A percentile compares a stretch with the other conserved stretches of the same genome.
These are phyloP conservation scores for Ptychochromis oligacanthus DNA, from an alignment of 2,113 vertebrate genomes.

Conservation along the genomic window DNA sequence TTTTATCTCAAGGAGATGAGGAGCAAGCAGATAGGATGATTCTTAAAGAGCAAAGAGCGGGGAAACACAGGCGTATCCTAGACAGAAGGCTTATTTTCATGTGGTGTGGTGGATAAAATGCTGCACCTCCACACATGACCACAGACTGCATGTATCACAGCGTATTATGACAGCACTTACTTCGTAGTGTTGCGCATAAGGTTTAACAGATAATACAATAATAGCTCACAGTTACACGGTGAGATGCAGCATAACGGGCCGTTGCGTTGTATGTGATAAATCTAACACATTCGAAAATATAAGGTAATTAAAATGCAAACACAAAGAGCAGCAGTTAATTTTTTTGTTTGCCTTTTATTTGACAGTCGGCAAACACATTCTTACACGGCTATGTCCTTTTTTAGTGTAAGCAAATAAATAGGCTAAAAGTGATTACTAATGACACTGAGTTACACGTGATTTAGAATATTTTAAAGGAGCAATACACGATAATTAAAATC, in stretches of 20 bases:
- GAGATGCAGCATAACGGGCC: not conserved
- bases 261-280: not conserved
- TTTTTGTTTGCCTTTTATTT: not conserved
- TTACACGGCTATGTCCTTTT: too few relatives aligned
- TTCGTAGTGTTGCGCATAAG: not conserved
- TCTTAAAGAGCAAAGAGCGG: not conserved
- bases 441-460: too few relatives aligned
- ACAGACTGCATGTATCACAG: not conserved
- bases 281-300: not conserved
- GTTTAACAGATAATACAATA: not conserved
- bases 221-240: not conserved
- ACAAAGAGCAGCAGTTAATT: not conserved
- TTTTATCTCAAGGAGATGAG: not conserved
- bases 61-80: not conserved
- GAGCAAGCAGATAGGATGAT: not conserved
- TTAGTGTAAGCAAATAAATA: too few relatives aligned
- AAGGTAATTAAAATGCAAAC: not conserved
- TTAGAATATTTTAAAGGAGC: too few relatives aligned
- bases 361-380: too few relatives aligned
- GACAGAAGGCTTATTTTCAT: too few relatives aligned
- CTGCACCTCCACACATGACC: not conserved
- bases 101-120: not conserved
- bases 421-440: too few relatives aligned
- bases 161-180: not conserved
- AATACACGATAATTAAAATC: too few relatives aligned